Evolutionary conservation across 1,140 invertebrate species (phyloP), one percentile per base, ranked within the genome.

Genomic region (Copidosoma floridanum): DNA sequence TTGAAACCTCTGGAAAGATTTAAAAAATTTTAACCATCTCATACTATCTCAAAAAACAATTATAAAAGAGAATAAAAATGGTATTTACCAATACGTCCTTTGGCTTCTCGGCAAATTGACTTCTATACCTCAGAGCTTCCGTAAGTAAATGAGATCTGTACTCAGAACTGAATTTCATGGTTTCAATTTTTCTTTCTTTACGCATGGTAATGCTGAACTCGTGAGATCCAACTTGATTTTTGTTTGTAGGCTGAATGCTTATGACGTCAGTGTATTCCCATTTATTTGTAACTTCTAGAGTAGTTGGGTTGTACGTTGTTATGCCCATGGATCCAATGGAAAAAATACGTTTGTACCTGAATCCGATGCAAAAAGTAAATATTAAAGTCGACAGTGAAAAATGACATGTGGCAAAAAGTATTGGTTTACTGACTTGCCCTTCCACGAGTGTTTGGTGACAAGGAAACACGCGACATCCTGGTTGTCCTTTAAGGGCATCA

Each of bases 371-470:
- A 12, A 8, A 12, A 32, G 6, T 8, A 32, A 32, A 32, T 32
- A 8, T 32, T 32, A 12, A 32, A 6, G 29, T 8, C 29, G 29
- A 32, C 6, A 32, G 29, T 0, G 0, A 12, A 12, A 32, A 12
- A 12, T 6, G 29, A n/a, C n/a, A n/a, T n/a, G 29, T 32, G 29
- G 29, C 6, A 32, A 12, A 12, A 32, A 12, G 14, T 2, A 18
- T 26, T 26, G n/a, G 5, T n/a, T 14, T 16, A 84, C 89, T 85
- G 83, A 94, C 89, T 94, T 97, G 70, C 81, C 96, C 93, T 82
- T 96, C 97, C 96, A 96, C 91, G 90, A 95, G 76, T 95, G 93
- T 82, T 98, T 98, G 12, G 92, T 97, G 69, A 97, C 94, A 77
- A 94, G 86, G 82, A 94, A 98, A 80, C 94, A 95, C 61, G 91